Percentiles rank a stretch among this genome's conserved stretches.
Conservation (phyloP, 2,888 invertebrate species). For the Chrysotoxum bicinctum region DNA sequence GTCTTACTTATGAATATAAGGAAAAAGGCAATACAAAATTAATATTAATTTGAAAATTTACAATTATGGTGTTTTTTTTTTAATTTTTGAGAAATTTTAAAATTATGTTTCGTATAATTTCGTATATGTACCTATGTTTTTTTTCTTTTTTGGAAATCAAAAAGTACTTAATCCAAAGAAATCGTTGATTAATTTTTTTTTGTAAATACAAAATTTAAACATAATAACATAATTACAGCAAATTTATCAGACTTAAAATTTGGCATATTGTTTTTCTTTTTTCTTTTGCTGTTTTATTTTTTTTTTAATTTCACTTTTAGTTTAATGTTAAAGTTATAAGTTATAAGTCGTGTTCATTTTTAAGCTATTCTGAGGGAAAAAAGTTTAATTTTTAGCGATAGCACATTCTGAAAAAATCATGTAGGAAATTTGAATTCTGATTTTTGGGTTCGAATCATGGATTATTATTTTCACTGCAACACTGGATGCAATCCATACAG, state of each 20-base stretch:
- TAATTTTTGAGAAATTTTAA: conserved; percentile 1
- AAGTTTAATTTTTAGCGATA: conserved; percentile 44
- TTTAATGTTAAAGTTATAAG: too few species aligned
- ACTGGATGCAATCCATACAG: conserved; percentile 87
- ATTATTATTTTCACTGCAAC: conserved; percentile 84
- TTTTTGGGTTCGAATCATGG: conserved; percentile 75
- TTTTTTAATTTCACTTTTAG: neutral
- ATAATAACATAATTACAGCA: neutral
- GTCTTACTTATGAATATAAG: conserved; percentile 59
- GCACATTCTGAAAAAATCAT: conserved; percentile 46
- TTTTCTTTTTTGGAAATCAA: neutral
- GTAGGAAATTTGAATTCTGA: conserved; percentile 48
- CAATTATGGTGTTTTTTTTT: conserved; percentile 7
- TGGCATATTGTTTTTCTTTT: conserved; percentile 11
- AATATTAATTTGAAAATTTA: conserved; percentile 30
- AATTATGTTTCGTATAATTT: neutral
- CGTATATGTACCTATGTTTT: neutral
- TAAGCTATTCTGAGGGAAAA: conserved; percentile 18
- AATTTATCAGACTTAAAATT: conserved; percentile 35
- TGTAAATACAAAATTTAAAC: neutral
- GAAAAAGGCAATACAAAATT: conserved; percentile 43
- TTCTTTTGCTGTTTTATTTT: neutral
- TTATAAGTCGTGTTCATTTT: conserved; percentile 8
- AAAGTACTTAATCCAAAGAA: neutral
- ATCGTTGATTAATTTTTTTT: neutral